A percentile compares a stretch with the other conserved stretches of the same genome.
These are phyloP conservation scores for Columba janthina DNA, from an alignment of 2,113 vertebrate genomes.

Conservation along the genomic window DNA sequence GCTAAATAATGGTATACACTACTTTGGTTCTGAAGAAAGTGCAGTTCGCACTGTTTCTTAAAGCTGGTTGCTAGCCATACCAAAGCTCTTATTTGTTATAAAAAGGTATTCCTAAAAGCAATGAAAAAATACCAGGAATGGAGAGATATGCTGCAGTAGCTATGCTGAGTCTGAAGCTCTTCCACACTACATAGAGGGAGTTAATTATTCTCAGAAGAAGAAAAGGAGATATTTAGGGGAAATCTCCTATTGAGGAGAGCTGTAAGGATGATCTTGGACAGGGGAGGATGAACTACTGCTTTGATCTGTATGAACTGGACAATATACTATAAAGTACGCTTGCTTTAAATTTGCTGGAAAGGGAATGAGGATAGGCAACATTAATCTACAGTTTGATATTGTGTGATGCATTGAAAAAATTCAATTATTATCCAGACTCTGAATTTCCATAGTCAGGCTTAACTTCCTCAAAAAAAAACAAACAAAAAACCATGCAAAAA, in stretches of 20 bases:
- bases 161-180: not conserved
- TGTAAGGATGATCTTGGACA: not conserved
- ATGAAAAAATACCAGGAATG: not conserved
- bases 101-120: not conserved
- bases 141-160: not conserved
- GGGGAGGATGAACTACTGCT: not conserved
- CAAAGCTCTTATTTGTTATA: not conserved
- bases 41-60: not conserved
- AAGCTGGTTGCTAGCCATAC: not conserved
- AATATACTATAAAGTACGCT: not conserved
- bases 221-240: not conserved
- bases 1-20: not conserved
- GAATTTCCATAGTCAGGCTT: not conserved
- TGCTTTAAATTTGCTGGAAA: not conserved
- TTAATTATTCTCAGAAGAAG: not conserved
- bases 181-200: not conserved
- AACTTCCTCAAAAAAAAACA: not conserved
- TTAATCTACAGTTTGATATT: not conserved
- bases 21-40: not conserved
- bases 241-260: not conserved
- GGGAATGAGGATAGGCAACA: not conserved
- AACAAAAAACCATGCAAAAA: accelerated
- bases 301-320: not conserved
- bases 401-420: not conserved
- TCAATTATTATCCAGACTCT: not conserved